Evolutionary conservation across 2,888 invertebrate genomes (phyloP), one percentile per base, ranked within the genome.

Genomic region (Chironomus riparius): DNA sequence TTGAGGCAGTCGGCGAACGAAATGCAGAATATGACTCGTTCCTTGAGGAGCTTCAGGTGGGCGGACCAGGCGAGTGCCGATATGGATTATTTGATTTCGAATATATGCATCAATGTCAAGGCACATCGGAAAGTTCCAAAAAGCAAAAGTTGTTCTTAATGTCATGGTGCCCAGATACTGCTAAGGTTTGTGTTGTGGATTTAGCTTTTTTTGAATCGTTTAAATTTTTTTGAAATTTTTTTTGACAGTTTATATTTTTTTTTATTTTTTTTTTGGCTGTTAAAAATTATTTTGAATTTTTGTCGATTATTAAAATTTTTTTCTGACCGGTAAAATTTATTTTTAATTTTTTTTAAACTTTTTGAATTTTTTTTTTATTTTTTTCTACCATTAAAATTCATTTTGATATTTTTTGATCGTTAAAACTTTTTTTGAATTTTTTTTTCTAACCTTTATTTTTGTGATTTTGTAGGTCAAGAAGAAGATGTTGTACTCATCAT

Each of bases 91-190:
- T 94, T 85, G 98, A 99, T 86, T 98, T 98, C 83, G 96, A 97
- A 86, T 98, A 97, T 86, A 95, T 95, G 87, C 95, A 97, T 86
- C 95, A 95, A 85, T 95, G 95, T 84, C 96, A 97, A 86, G 97
- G 97, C 84, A 97, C 97, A 81, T 95, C 96, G 80, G 96, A 95
- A 87, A 94, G 94, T 82, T 93, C 94, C 85, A 97, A 96, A 90
- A 97, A 97, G 91, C 96, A 97, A 86, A 97, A 97, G 86, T 87
- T 97, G 81, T 95, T 98, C 89, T 91, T 97, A 83, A 95, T 98
- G 94, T 95, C 95, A 83, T 97, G 97, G 97, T 97, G 97, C 89
- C 98, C 98, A 68, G 98, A 98, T 87, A 95, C 94, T 85, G 97
- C 98, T 81, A 95, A 95, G 87, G 90, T 93, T 28, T 1, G 18